Evolutionary conservation across 2,113 vertebrate species (phyloP).

Genomic region (Rhagologus leucostigma): DNA sequence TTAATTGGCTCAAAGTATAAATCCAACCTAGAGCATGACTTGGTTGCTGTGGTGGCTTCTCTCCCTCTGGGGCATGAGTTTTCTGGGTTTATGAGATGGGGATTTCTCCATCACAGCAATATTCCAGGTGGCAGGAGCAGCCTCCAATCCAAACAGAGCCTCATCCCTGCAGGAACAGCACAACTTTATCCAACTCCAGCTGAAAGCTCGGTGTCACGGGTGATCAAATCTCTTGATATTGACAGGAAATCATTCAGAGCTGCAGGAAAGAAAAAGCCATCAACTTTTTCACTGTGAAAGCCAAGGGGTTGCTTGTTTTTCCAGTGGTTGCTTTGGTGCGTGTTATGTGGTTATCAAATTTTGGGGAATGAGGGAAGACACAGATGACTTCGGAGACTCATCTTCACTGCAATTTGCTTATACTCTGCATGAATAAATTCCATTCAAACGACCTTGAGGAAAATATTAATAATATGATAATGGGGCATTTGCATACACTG

Average conservation of each 20-base stretch:
- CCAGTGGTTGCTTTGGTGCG: too few relatives aligned
- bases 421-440: background rate
- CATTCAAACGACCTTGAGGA: constrained; percentile 3
- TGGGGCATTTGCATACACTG: background rate
- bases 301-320: background rate
- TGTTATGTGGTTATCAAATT: background rate
- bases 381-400: background rate
- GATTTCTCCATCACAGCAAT: background rate
- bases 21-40: background rate
- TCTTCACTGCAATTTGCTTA: background rate
- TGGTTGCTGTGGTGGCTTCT: background rate
- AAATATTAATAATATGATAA: constrained; percentile 28
- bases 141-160: background rate
- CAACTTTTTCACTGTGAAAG: background rate
- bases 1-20: background rate
- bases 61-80: background rate
- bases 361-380: background rate
- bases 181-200: background rate
- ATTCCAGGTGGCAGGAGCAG: background rate
- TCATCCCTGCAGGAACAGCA: background rate
- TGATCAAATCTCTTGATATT: background rate
- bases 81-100: background rate
- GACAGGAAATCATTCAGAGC: background rate
- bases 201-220: background rate
- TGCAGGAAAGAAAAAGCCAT: background rate